phyloP scores from a whole-genome alignment of 2,113 vertebrate genomes.

The Tonatia bakeri region DNA sequence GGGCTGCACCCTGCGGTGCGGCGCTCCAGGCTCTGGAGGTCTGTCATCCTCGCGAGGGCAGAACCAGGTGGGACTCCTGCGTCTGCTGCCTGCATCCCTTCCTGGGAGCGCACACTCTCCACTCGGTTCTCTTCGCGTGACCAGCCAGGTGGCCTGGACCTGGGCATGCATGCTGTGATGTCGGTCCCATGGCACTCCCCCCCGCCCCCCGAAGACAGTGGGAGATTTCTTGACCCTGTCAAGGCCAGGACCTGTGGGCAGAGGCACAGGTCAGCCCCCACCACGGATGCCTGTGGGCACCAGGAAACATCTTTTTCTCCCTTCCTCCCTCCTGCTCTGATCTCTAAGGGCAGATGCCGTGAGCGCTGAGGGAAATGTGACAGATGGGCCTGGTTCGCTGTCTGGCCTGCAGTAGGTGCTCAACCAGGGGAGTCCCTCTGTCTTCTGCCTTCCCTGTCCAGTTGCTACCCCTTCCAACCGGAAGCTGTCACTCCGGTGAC shows the following conservation, averaged over 20 bases:
- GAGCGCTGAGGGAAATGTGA: background rate
- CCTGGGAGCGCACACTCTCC: background rate
- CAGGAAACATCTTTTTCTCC: background rate
- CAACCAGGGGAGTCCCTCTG: background rate
- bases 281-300: background rate
- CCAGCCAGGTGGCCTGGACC: background rate
- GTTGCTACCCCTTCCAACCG: background rate
- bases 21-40: background rate
- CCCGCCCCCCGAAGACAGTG: background rate
- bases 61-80: background rate
- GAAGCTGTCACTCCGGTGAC: background rate
- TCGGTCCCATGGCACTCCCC: background rate
- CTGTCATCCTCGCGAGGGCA: background rate
- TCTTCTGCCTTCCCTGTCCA: background rate
- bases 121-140: background rate
- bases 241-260: background rate
- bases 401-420: background rate
- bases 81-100: background rate
- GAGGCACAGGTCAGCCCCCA: background rate
- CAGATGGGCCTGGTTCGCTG: background rate
- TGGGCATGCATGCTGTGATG: background rate
- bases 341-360: rapidly evolving
- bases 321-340: background rate
- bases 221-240: background rate
- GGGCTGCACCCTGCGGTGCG: rapidly evolving